Evolutionary conservation across 2,113 vertebrate genomes (phyloP).

Genomic region (Syngnathus scovelli): DNA sequence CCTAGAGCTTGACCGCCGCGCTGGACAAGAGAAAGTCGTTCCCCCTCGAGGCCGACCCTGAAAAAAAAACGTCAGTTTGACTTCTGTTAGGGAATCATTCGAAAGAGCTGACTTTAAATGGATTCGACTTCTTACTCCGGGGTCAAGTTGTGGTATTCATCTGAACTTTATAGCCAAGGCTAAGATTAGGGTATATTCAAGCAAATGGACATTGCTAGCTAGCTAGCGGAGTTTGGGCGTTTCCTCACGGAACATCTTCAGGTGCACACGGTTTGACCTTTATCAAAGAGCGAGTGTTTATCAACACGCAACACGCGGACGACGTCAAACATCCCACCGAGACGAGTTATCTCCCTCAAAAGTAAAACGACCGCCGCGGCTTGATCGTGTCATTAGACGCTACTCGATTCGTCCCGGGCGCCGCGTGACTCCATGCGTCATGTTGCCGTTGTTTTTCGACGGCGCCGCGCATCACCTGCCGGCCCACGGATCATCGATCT

Average conservation of each 20-base stretch:
- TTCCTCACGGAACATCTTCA: too few species aligned
- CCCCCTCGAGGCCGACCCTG: not conserved
- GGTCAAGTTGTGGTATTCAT: not conserved
- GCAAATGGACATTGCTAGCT: too few species aligned
- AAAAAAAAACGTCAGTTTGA: not conserved
- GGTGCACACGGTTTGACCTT: not conserved
- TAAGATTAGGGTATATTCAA: not conserved
- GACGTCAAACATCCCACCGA: not conserved
- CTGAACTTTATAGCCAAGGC: not conserved
- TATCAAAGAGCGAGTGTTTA: not conserved
- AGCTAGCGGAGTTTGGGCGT: too few species aligned
- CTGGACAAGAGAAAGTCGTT: not conserved
- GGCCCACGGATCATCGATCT: conserved; percentile 38
- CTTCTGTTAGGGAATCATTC: not conserved
- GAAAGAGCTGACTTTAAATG: not conserved
- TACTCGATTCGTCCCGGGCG: not conserved
- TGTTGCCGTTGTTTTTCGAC: conserved; percentile 18
- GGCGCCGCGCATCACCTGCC: conserved; percentile 15
- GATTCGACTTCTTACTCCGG: not conserved
- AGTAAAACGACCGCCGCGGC: conserved; percentile 2
- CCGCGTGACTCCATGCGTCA: conserved; percentile 7
- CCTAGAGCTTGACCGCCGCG: not conserved
- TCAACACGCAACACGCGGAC: not conserved
- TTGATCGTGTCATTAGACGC: not conserved
- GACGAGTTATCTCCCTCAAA: not conserved